Base-by-base conservation (phyloP, 2,113 vertebrate species). In the Sclerurus mexicanus region DNA sequence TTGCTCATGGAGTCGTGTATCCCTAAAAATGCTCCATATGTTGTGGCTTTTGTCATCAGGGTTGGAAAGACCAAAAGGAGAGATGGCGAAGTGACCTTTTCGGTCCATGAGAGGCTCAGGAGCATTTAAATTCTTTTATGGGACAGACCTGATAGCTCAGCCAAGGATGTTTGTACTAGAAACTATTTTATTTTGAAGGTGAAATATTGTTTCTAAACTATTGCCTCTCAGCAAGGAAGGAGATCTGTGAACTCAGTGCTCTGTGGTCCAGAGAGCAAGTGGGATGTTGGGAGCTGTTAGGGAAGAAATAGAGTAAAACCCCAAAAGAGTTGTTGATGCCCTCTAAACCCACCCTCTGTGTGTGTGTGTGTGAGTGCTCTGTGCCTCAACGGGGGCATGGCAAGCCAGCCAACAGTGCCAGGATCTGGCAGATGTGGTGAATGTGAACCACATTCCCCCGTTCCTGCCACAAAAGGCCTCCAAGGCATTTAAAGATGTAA, bases 391-490 rank as follows among this genome's bases (percentile, higher is more conserved):
- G 69, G 74, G 37, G 31, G 25, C 50, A 27, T 15, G 23, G 62
- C 49, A 40, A 39, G 93, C 16, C 50, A 89, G 35, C 35, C 73
- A 49, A 78, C 59, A 90, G 76, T 52, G 37, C 79, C 22, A 31
- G 64, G 62, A 6, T 42, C 7, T 4, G 30, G 58, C 60, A 87
- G 56, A 27, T 66, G 30, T 31, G 27, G 14, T 40, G n/a, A 85
- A 31, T 19, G 25, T 56, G 90, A 94, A 27, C 66, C 12, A 5
- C 40, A 64, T 92, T 72, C 44, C 37, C 28, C 2, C 88, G 59
- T 79, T 95, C 85, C 55, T 86, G 66, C 87, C 42, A 18, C 90
- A 60, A 79, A 92, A 97, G 94, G 44, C 92, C 85, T 89, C 91
- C 71, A 91, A 97, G 77, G 85, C 68, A 56, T 83, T 87, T 62